Evolutionary conservation across 2,113 vertebrate species (phyloP), one percentile per base, ranked within the genome.

Genomic region (Craseonycteris thonglongyai): DNA sequence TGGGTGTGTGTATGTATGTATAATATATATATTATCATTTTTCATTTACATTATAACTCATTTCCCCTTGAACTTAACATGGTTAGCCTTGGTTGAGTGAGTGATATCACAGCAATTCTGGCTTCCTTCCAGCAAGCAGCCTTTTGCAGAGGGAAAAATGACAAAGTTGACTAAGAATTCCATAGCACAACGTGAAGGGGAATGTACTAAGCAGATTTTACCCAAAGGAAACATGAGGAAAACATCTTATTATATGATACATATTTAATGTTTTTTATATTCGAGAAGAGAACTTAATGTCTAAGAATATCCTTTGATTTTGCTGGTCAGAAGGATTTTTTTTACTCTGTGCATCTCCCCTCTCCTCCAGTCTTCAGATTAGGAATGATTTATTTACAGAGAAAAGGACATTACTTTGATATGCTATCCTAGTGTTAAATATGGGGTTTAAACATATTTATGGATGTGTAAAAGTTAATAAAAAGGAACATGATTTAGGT

Each of bases 301-400:
- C 98, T 98, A 95, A 97, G 97, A 98, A 98, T 98, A 97, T 97
- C 97, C 96, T 98, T 98, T 97, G 95, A 97, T 98, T 98, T 98
- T 98, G 88, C 93, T 69, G 86, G 97, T 98, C 97, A 98, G 95
- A 96, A 96, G 35, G 82, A 97, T 96, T 97, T 95, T 95, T 95
- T 96, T 90, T 94, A 95, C 92, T 98, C 93, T 93, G 26, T 82
- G 96, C 65, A 81, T n/a, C 59, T 75, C 42, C 58, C 47, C 56
- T 18, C 14, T 22, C 42, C 54, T 51, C 15, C 63, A 89, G 47
- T 30, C 91, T 22, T 96, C 88, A 96, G 97, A 96, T 97, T 97
- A 97, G 96, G 97, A 98, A 96, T 97, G 97, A 98, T 98, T 98
- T 98, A 98, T 98, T 97, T 98, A 95, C 95, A 97, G 96, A 19